Evolutionary conservation across 1,140 invertebrate genomes (phyloP), one percentile per base, ranked within the genome.

Genomic region (Trichoplusia ni): DNA sequence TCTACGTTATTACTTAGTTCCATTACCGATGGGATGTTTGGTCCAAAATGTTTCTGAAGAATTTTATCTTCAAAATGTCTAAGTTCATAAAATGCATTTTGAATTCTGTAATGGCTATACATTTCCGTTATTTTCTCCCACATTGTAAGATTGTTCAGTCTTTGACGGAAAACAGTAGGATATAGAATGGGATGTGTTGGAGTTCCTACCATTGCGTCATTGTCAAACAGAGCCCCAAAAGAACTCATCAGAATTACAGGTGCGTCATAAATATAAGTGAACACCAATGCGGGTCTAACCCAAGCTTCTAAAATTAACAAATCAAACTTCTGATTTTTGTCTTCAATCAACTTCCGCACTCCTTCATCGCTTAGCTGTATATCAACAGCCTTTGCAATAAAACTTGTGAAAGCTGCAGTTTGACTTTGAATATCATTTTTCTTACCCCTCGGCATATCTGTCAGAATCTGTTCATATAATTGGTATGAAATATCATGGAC

Each of bases 1-100:
- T 90, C 88, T 2, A 91, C 73, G 73, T 91, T 91, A 27, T 80
- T 77, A 25, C 80, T 76, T 18, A 93, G 65, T 51, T 91, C 86
- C 0, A 69, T 67, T 9, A 91, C 33, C 13, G 71, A 44, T 2
- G 89, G 85, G 23, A 82, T 63, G 65, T 84, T 68, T 0, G 69
- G 14, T 2, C 84, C 90, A 46, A 92, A 86, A 29, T 62, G 33
- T 40, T 42, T 64, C 47, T 37, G 56, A 3, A 77, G 11, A n/a
- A 72, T 44, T 40, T 33, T n/a, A 27, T 66, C 29, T 7, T 71
- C 62, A 4, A 37, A 21, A 21, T n/a, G 0, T 37, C 58, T 7
- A 19, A 14, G 1, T 7, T 8, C 9, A 3, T 38, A 4, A 4
- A 51, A 53, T 0, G 33, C 0, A 27, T 27, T 16, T 18, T 37